Evolutionary conservation across 2,113 vertebrate genomes (phyloP), one percentile per base, ranked within the genome.

Genomic region (Tursiops truncatus): DNA sequence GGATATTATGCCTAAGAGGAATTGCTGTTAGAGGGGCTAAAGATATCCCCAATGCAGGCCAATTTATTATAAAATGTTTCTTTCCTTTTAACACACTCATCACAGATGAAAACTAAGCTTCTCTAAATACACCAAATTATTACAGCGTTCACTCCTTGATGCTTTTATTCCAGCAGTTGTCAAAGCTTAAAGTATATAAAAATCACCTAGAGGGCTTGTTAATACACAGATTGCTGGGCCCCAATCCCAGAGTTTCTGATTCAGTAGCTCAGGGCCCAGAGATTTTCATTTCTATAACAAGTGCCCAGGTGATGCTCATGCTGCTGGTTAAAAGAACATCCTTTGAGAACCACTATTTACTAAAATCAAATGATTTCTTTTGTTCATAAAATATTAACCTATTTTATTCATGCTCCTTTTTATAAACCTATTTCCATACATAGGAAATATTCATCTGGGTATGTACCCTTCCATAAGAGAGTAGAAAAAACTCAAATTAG

Each of bases 351-450:
- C 20, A 67, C 44, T 67, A 20, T 31, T 94, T 33, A 65, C 20
- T 93, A 74, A 95, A 94, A 38, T 91, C 50, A 97, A 71, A 71
- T 77, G 20, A 77, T 85, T 82, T 71, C 8, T 63, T 89, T 77
- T 91, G 5, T 67, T 83, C 18, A 36, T 36, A 87, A 86, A 83
- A 67, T 93, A 86, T 74, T 63, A 26, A 83, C 47, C 31, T 31
- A 25, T 26, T 50, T 82, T 62, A n/a, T 28, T n/a, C 3, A 38
- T 85, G 5, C 6, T 56, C 7, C 17, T 53, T 83, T 68, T 60
- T n/a, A 84, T 28, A 4, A 86, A 73, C 6, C 33, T 67, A 33
- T 38, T 89, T 56, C 11, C 14, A 77, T 58, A 67, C 14, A 25
- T 25, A 80, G 20, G 77, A 58, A 58, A 47, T 10, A 65, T 41